Conservation (phyloP, 2,888 invertebrate species). For the Xiphydria camelus region DNA sequence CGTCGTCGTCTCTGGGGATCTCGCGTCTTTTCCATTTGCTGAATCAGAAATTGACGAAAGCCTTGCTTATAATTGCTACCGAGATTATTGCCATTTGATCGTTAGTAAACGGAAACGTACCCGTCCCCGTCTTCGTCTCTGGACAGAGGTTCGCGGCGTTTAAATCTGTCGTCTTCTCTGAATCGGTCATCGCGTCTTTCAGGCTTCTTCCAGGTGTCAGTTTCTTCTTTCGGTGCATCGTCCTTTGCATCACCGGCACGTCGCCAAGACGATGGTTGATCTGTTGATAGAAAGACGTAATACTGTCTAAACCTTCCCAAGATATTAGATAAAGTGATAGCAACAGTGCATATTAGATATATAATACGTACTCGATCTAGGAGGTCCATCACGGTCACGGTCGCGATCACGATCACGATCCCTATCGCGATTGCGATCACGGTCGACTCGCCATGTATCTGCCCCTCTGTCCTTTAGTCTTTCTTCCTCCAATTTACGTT, state of each 20-base stretch:
- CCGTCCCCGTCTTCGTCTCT: conserved; percentile 5
- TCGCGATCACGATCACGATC: conserved; percentile 37
- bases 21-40: conserved; percentile 12
- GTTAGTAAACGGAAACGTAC: too few species aligned
- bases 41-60: not conserved
- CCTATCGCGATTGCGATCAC: conserved; percentile 33
- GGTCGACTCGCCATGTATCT: conserved; percentile 18
- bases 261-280: not conserved
- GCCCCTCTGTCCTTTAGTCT: conserved; percentile 29
- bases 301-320: too few species aligned
- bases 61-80: not conserved
- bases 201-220: conserved; percentile 23
- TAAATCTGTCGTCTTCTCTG: conserved; percentile 6
- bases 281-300: too few species aligned
- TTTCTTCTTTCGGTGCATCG: conserved; percentile 21
- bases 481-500: conserved; percentile 64
- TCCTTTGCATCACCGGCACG: conserved; percentile 1
- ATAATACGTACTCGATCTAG: not conserved
- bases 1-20: conserved; percentile 14
- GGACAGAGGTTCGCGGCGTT: conserved; percentile 4
- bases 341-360: too few species aligned
- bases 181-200: conserved; percentile 18
- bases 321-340: too few species aligned
- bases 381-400: conserved; percentile 16
- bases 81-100: not conserved